Base-by-base conservation (phyloP, 2,888 invertebrate genomes). In the Thysanoteuthis rhombus region DNA sequence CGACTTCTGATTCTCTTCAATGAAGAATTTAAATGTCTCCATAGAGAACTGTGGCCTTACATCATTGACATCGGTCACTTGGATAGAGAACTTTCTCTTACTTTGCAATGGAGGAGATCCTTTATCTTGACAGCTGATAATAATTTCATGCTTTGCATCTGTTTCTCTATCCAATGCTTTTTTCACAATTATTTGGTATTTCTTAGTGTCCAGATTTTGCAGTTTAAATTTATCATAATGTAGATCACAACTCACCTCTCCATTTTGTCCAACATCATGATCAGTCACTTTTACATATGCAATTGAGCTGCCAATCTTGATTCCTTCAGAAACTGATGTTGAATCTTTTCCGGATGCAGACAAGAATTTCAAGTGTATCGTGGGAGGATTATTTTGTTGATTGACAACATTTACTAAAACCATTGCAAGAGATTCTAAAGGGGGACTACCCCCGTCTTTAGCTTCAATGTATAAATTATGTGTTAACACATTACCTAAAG, bases 141-240 rank as follows among this genome's bases (percentile, higher is more conserved):
- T 75, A 75, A 75, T 75, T 75, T 75, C 75, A 75, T 75, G 75
- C 75, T 75, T 75, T 75, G 75, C 75, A n/a, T 75, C 75, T 75
- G n/a, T 75, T 75, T 75, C 75, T 75, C 75, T 75, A 75, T 75
- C 75, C 75, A 75, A 75, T 75, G 75, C 75, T 75, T 75, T 75
- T 36, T 75, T 75, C 75, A 75, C 75, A 75, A 75, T 75, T 75
- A 75, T 19, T 75, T 75, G 75, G n/a, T 75, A 75, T 75, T 75
- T 75, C 36, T 75, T 75, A 36, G 75, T 75, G 12, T 75, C 75
- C n/a, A 75, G 75, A 75, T n/a, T 75, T 75, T 75, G 75, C 5
- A 75, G 75, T 36, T 75, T 75, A 75, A 75, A 75, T 75, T 75
- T 75, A 75, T 75, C 75, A 36, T 75, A 75, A 75, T 75, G 75